phyloP scores from a whole-genome alignment of 2,888 invertebrate species.

The Thereva nobilitata region DNA sequence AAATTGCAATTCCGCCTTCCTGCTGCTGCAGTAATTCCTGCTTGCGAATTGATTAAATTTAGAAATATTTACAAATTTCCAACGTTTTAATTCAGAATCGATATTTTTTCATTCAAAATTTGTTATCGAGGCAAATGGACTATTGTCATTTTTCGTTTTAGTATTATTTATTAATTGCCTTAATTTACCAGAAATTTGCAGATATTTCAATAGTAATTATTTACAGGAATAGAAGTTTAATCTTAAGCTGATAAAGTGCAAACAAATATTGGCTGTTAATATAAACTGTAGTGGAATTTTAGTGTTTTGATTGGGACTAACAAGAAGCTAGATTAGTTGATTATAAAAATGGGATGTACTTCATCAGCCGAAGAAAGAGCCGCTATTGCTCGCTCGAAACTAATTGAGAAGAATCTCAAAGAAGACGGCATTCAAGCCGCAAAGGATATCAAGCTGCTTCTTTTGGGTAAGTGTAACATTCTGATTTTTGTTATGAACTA shows the following conservation, averaged over 20 bases:
- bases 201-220: conserved; percentile 10
- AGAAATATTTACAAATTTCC: too few relatives aligned
- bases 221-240: conserved; percentile 11
- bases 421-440: conserved; percentile 98
- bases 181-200: conserved; percentile 17
- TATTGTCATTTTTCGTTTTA: too few relatives aligned
- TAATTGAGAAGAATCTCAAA: conserved; percentile 96
- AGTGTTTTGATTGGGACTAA: background rate
- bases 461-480: conserved; percentile 78
- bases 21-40: too few relatives aligned
- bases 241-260: conserved; percentile 9
- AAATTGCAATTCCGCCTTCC: too few relatives aligned
- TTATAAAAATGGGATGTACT: conserved; percentile 89
- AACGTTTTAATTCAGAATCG: too few relatives aligned
- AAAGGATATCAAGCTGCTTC: conserved; percentile 97
- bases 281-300: background rate
- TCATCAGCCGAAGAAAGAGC: conserved; percentile 99
- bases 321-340: conserved; percentile 19
- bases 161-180: background rate
- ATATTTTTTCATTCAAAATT: too few relatives aligned
- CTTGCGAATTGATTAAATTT: too few relatives aligned
- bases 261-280: background rate
- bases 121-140: too few relatives aligned
- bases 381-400: conserved; percentile 94
- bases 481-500: background rate